phyloP scores from a whole-genome alignment of 2,113 vertebrate genomes.

The Ochotona curzoniae region DNA sequence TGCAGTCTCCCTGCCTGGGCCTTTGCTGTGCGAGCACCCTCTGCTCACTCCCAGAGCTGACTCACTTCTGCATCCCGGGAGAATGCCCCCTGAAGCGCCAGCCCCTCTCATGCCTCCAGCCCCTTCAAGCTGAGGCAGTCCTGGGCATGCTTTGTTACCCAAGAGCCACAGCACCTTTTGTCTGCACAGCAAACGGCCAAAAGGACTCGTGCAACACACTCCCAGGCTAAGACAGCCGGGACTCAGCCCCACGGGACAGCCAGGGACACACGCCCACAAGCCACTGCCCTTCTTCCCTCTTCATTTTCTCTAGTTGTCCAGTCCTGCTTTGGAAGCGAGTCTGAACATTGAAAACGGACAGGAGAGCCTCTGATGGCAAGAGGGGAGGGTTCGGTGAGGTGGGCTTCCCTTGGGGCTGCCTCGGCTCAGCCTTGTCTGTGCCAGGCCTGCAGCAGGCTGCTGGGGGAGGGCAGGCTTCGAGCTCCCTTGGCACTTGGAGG shows the following conservation, averaged over 20 bases:
- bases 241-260: too few species aligned
- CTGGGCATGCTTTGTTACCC: neutral
- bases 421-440: too few species aligned
- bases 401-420: neutral
- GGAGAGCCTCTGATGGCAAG: neutral
- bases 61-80: neutral
- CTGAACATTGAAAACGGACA: neutral
- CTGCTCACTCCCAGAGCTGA: neutral
- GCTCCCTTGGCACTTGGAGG: neutral
- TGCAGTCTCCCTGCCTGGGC: neutral
- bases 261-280: too few species aligned
- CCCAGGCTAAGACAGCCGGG: too few species aligned
- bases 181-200: too few species aligned
- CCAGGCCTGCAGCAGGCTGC: neutral
- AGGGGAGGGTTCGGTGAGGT: neutral
- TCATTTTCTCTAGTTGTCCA: too few species aligned
- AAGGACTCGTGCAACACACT: too few species aligned
- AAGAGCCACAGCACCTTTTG: too few species aligned
- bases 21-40: neutral
- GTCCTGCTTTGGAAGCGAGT: neutral
- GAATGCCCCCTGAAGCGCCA: neutral
- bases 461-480: neutral
- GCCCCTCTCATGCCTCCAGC: neutral
- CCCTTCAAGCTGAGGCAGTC: neutral
- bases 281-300: too few species aligned